Conservation (phyloP, 2,797 vertebrate genomes). For the Argya squamiceps region DNA sequence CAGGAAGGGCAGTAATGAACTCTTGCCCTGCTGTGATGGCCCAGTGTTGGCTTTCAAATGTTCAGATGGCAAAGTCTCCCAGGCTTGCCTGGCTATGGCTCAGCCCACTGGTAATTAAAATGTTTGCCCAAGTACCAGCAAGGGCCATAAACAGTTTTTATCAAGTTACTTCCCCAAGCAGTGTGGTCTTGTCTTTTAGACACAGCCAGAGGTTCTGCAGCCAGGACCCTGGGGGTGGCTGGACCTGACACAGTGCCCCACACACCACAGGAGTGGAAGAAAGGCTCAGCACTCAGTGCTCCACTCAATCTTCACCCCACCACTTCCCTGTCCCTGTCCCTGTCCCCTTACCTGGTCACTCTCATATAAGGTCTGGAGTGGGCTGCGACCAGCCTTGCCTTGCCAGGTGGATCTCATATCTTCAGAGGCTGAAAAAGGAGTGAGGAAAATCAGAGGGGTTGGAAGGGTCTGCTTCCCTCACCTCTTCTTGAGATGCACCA, state of each 20-base stretch:
- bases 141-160: background rate
- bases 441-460: background rate
- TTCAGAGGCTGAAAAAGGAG: constrained; percentile 72
- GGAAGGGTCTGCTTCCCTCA: background rate
- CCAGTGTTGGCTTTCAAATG: background rate
- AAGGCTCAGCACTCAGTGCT: background rate
- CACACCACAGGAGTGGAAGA: background rate
- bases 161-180: background rate
- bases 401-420: constrained; percentile 73
- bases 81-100: background rate
- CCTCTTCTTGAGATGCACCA: background rate
- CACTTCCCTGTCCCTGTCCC: background rate
- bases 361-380: constrained; percentile 86
- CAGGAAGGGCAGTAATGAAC: background rate
- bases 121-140: background rate
- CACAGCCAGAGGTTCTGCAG: background rate
- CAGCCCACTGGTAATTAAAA: background rate
- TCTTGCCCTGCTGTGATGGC: background rate
- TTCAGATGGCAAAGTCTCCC: background rate
- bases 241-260: background rate
- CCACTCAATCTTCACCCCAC: accelerated
- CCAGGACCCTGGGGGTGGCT: background rate
- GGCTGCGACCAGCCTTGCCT: constrained; percentile 82
- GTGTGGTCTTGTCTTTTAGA: background rate
- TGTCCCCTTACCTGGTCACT: constrained; percentile 85